Conservation (phyloP, 2,113 vertebrate species). For the Archocentrus centrarchus region DNA sequence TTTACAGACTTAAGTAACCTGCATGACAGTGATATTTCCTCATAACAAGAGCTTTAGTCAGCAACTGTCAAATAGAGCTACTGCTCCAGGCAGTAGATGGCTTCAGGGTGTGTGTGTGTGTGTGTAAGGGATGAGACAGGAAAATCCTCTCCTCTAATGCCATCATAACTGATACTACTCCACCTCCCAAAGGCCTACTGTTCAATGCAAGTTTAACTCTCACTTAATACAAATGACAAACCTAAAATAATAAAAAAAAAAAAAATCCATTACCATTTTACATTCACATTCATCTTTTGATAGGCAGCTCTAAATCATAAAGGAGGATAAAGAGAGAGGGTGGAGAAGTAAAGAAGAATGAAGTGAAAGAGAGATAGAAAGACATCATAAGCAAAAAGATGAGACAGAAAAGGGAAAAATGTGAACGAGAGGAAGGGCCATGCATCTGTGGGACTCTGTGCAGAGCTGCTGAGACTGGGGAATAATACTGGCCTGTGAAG, state of each 20-base stretch:
- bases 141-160: conserved; percentile 12
- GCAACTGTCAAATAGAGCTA: conserved; percentile 33
- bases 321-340: background rate
- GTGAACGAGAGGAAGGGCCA: conserved; percentile 28
- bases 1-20: conserved; percentile 14
- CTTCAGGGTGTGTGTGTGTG: background rate
- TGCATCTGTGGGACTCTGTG: conserved; percentile 9
- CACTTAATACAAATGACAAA: conserved; percentile 22
- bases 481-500: conserved; percentile 7
- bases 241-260: background rate
- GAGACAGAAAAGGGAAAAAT: background rate
- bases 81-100: conserved; percentile 29
- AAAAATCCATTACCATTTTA: conserved; percentile 5
- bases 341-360: background rate
- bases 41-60: conserved; percentile 30
- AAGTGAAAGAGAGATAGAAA: background rate
- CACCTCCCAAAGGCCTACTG: conserved; percentile 18
- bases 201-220: conserved; percentile 21
- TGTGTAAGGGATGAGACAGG: background rate
- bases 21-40: conserved; percentile 11
- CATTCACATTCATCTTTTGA: conserved; percentile 25
- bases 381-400: conserved; percentile 21
- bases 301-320: background rate
- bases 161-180: conserved; percentile 1
- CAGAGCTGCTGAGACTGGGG: conserved; percentile 10